phyloP scores from a whole-genome alignment of 2,888 invertebrate species.

The Augochlorella aurata region DNA sequence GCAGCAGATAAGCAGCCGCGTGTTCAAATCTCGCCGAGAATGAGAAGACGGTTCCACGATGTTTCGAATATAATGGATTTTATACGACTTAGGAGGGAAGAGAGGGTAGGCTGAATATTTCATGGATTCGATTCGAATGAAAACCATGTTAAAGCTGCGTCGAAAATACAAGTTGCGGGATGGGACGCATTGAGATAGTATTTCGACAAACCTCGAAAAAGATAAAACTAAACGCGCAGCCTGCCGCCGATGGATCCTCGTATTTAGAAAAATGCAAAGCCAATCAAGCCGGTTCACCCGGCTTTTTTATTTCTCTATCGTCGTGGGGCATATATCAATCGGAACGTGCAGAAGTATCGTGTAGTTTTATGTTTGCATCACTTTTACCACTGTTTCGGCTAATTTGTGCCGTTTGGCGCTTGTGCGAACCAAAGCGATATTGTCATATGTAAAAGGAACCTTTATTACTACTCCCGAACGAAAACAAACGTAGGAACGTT shows the following conservation, averaged over 20 bases:
- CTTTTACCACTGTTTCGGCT: not conserved
- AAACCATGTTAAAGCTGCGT: constrained; percentile 37
- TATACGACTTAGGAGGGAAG: constrained; percentile 25
- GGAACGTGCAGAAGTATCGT: not conserved
- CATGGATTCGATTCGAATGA: constrained; percentile 35
- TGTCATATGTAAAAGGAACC: not conserved
- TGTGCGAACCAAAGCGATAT: not conserved
- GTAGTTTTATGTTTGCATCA: not conserved
- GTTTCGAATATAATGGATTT: constrained; percentile 33
- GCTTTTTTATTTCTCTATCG: constrained; percentile 48
- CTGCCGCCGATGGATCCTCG: constrained; percentile 27
- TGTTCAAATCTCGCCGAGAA: not conserved
- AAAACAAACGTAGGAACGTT: too few relatives aligned
- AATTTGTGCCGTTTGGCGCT: not conserved
- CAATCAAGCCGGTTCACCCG: not conserved
- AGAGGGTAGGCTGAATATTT: constrained; percentile 29
- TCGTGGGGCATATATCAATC: constrained; percentile 1
- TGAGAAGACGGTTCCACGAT: not conserved
- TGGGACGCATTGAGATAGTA: constrained; percentile 9
- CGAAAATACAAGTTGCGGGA: constrained; percentile 21
- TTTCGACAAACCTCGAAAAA: constrained; percentile 27
- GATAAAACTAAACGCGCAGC: constrained; percentile 29
- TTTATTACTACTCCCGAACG: not conserved
- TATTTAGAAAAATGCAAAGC: constrained; percentile 37
- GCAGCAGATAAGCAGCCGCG: not conserved